phyloP scores from a whole-genome alignment of 2,113 vertebrate genomes.

The Apeltes quadracus region DNA sequence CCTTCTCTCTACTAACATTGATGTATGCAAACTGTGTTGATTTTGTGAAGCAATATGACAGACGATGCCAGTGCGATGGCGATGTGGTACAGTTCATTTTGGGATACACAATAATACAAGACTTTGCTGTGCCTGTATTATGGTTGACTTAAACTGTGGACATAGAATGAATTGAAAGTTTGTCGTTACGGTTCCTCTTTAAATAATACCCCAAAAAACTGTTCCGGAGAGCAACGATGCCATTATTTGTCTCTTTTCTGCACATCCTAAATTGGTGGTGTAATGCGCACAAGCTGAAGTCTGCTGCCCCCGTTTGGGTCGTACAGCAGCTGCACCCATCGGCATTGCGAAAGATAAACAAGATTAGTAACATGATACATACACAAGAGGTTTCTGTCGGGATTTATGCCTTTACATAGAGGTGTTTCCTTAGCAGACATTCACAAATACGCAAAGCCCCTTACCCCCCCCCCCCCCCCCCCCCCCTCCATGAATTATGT shows the following conservation, averaged over 20 bases:
- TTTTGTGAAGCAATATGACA: constrained; percentile 82
- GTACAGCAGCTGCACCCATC: constrained; percentile 1
- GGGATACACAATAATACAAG: constrained; percentile 68
- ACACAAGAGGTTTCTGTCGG: neutral
- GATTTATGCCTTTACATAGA: neutral
- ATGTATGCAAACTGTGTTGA: constrained; percentile 79
- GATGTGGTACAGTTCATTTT: constrained; percentile 80
- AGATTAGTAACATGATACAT: no score
- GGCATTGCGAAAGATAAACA: neutral
- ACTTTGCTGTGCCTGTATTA: constrained; percentile 76
- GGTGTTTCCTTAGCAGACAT: neutral
- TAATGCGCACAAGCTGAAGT: neutral
- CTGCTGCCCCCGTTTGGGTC: constrained; percentile 51
- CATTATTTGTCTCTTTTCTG: constrained; percentile 1
- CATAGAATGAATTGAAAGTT: constrained; percentile 77
- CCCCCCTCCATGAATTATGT: no score
- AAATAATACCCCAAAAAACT: constrained; percentile 6
- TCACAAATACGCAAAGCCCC: neutral
- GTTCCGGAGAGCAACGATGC: neutral
- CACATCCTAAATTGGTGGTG: constrained; percentile 4
- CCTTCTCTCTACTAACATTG: constrained; percentile 79
- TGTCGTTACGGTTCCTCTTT: constrained; percentile 24
- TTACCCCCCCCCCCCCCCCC: no score
- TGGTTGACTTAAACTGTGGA: constrained; percentile 75
- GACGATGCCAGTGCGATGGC: constrained; percentile 74